Base-by-base conservation (phyloP, 2,888 invertebrate genomes). In the Hybos culiciformis region DNA sequence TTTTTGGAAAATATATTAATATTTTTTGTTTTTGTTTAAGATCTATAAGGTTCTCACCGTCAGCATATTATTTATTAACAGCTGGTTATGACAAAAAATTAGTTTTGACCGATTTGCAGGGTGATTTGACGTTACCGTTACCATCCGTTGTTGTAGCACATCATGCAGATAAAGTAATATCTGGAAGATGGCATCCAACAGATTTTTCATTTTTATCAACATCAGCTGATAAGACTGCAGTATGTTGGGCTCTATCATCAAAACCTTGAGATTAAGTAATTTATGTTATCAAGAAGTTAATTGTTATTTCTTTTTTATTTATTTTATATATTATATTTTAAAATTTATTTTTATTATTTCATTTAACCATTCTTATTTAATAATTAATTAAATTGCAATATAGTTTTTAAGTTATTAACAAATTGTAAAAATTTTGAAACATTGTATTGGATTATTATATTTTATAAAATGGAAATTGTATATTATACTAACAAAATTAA, bases 191-290 rank as follows among this genome's bases (percentile, higher is more conserved):
- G 93, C 94, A 96, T 62, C 93, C 94, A 2, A 78, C 83, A 46
- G 93, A 94, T 63, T 91, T 94, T 68, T 87, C 91, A 8, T 96
- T 94, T 70, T 72, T 94, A 46, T 91, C 88, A 45, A 90, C 93
- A 7, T 88, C 90, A 43, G 94, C 94, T 5, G 96, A 96, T 64
- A 88, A 87, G 61, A 88, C 90, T 7, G 88, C 88, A 41, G 84
- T 86, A 1, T 74, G 93, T 18, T 96, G 94, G 94, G 88, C 90
- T 42, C 74, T 94, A 55, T 32, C 24, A 24, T 32, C 24, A 8
- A 37, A 37, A 37, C 37, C 23, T 4, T 37, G 12, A 14, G 17
- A 5, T 15, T 12, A n/a, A n/a, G n/a, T n/a, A n/a, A n/a, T n/a
- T n/a, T n/a, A n/a, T n/a, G n/a, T n/a, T 17, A 32, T 8, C 5